Evolutionary conservation across 2,888 invertebrate species (phyloP), one percentile per base, ranked within the genome.

Genomic region (Metellina segmentata): DNA sequence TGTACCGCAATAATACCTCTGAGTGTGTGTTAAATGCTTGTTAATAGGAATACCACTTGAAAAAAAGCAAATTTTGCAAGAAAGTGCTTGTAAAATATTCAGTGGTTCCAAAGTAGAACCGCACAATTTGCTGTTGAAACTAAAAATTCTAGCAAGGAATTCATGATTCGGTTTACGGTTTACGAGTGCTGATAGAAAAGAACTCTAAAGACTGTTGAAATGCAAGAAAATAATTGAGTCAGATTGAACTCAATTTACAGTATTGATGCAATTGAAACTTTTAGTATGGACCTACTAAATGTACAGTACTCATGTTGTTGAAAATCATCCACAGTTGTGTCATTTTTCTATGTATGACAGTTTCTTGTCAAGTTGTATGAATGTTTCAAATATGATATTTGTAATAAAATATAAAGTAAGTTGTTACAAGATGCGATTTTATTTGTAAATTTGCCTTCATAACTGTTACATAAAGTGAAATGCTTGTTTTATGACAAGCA

Each of bases 291-390:
- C 11, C 9, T 16, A 61, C 11, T 16, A 61, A 13, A 11, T 77
- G 77, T 81, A 49, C 19, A 85, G 13, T 86, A 51, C 20, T 79
- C 34, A 78, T 16, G 49, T 13, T 78, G 51, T 53, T 86, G 51
- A 78, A 52, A 52, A 19, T 70, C 53, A 74, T 72, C 13, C 69
- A 72, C 48, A 16, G 49, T 77, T 61, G 70, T 78, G 70, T 82
- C 6, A 78, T n/a, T 71, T 81, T 87, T 87, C 53, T 87, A 87
- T 81, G 52, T 71, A 81, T 7, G 11, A 34, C 69, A 81, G 52
- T 53, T 87, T 81, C 69, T 87, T 81, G 87, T 87, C 72, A 79
- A 87, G 52, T 72, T 87, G 72, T 72, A 61, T 87, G 9, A 79
- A 79, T 87, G 79, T 87, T 87, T 74, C 20, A 20, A 81, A 78